Percentiles rank a stretch among this genome's conserved stretches.
Evolutionary conservation across 2,888 invertebrate genomes (phyloP).

Genomic region (Heteromurus nitidus): DNA sequence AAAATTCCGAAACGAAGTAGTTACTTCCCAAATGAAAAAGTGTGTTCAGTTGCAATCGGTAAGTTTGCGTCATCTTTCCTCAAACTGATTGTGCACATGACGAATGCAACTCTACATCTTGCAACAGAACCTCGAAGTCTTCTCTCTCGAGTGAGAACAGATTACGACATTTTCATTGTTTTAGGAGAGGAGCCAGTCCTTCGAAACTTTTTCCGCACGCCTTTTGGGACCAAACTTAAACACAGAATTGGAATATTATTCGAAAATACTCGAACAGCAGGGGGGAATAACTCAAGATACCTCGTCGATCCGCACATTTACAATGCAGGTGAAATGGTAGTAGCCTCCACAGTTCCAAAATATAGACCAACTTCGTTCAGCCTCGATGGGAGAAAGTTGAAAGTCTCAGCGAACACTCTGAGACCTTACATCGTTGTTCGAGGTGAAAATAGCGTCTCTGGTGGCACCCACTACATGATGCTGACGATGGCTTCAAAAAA

Average conservation of each 20-base stretch:
- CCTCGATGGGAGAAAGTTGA: slow-evolving; percentile 45
- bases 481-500: slow-evolving; percentile 24
- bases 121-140: background rate
- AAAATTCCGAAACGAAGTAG: slow-evolving; percentile 36
- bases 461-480: slow-evolving; percentile 67
- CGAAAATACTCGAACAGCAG: background rate
- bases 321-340: slow-evolving; percentile 32
- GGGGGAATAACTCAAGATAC: background rate
- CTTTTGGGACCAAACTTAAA: slow-evolving; percentile 7
- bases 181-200: slow-evolving; percentile 18
- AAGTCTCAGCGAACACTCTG: slow-evolving; percentile 61
- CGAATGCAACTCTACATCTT: background rate
- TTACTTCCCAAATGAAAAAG: slow-evolving; percentile 34
- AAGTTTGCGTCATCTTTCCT: slow-evolving; percentile 24
- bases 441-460: slow-evolving; percentile 15
- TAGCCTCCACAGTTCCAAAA: background rate
- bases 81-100: background rate
- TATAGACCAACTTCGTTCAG: background rate
- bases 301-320: slow-evolving; percentile 39
- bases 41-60: slow-evolving; percentile 19
- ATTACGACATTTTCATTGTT: slow-evolving; percentile 40
- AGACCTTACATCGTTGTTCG: slow-evolving; percentile 58
- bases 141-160: slow-evolving; percentile 4
- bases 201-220: slow-evolving; percentile 19
- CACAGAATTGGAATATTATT: slow-evolving; percentile 42